Percentiles rank a stretch among this genome's conserved stretches.
These are phyloP conservation scores for Sebastes oblongus DNA, from an alignment of 2,797 vertebrate species.

Conservation along the genomic window DNA sequence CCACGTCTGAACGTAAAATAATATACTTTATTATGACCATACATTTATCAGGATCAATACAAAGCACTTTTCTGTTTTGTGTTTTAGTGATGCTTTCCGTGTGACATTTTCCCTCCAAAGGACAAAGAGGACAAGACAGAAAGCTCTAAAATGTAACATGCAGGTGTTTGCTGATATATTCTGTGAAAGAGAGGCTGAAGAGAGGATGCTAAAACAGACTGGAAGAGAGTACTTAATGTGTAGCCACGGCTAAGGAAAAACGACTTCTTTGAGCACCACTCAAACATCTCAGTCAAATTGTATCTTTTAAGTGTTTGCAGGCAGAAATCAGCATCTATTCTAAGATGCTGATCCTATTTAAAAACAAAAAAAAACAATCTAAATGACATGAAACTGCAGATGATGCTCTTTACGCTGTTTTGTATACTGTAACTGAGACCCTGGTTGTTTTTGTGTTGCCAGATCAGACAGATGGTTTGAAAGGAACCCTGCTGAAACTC, in stretches of 20 bases:
- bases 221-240: not conserved
- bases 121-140: constrained; percentile 60
- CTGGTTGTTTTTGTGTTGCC: not conserved
- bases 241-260: not conserved
- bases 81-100: constrained; percentile 59
- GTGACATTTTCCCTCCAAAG: constrained; percentile 70
- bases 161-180: not conserved
- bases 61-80: constrained; percentile 73
- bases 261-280: not conserved
- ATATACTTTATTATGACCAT: constrained; percentile 84
- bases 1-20: constrained; percentile 71
- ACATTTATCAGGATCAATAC: constrained; percentile 78
- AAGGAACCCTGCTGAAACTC: constrained; percentile 33
- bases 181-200: not conserved
- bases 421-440: not conserved
- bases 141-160: not conserved
- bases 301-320: not conserved
- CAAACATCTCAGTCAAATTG: not conserved
- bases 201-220: not conserved
- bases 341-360: not conserved
- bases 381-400: not conserved
- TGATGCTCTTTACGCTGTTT: not conserved
- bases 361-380: not conserved
- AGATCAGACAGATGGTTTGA: constrained; percentile 37
- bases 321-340: not conserved